Conservation (phyloP, 2,797 vertebrate species). For the Acanthis flammea region DNA sequence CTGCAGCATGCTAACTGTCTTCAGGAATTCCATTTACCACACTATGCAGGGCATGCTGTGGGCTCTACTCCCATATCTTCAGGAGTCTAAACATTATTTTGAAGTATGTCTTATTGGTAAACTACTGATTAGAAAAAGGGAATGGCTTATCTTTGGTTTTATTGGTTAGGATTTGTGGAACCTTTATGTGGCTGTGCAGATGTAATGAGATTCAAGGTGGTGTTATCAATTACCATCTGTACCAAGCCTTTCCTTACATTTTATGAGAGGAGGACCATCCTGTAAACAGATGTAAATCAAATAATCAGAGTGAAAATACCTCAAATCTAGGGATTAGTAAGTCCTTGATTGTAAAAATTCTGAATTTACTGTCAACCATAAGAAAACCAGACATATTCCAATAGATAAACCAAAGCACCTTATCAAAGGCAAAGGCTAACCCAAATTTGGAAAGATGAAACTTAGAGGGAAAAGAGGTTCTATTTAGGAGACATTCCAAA, state of each 20-base stretch:
- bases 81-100: not conserved
- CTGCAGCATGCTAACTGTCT: not conserved
- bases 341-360: not conserved
- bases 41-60: not conserved
- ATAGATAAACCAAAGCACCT: not conserved
- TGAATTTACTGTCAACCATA: not conserved
- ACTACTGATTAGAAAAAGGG: not conserved
- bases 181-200: not conserved
- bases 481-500: not conserved
- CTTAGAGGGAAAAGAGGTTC: not conserved
- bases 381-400: not conserved
- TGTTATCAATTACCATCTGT: not conserved
- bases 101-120: not conserved
- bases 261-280: not conserved
- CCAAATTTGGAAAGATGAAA: not conserved
- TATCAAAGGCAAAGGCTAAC: not conserved
- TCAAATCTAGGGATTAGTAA: not conserved
- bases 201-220: not conserved
- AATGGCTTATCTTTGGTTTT: not conserved
- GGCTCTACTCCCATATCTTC: not conserved
- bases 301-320: not conserved
- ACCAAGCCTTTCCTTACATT: not conserved
- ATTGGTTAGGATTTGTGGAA: not conserved
- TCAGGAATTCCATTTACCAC: not conserved
- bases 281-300: not conserved